These are phyloP conservation scores for Passer domesticus DNA, from an alignment of 2,113 vertebrate genomes.

Conservation along the genomic window DNA sequence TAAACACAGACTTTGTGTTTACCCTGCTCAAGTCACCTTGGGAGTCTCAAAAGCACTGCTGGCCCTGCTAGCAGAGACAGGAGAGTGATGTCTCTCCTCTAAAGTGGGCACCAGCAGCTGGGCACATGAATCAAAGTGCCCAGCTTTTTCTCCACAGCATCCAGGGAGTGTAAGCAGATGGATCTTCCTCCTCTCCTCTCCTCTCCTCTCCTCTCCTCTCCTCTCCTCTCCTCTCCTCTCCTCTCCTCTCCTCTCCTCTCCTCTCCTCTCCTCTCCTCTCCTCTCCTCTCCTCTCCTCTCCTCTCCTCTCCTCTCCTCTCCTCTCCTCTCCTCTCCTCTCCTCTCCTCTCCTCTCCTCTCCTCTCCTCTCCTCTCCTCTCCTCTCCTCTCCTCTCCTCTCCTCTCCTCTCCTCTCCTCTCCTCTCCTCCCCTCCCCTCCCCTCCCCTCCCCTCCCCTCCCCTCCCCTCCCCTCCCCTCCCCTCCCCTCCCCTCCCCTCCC, in stretches of 20 bases:
- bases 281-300: background rate
- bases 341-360: background rate
- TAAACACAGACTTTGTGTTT: background rate
- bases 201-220: background rate
- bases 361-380: background rate
- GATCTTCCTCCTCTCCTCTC: background rate
- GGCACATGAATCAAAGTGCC: background rate
- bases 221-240: background rate
- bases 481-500: background rate
- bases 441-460: too few relatives aligned
- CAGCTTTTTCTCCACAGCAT: background rate
- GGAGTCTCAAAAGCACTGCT: background rate
- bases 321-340: background rate
- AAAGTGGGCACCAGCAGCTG: background rate
- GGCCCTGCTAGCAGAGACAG: background rate
- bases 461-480: background rate
- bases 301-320: background rate
- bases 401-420: background rate
- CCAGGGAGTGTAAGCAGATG: background rate
- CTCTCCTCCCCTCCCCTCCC: too few relatives aligned
- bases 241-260: background rate
- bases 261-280: background rate
- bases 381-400: background rate
- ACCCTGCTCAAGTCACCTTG: background rate
- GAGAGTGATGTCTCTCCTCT: background rate